These are phyloP conservation scores for Anas platyrhynchos DNA, from an alignment of 2,113 vertebrate species.

Conservation along the genomic window DNA sequence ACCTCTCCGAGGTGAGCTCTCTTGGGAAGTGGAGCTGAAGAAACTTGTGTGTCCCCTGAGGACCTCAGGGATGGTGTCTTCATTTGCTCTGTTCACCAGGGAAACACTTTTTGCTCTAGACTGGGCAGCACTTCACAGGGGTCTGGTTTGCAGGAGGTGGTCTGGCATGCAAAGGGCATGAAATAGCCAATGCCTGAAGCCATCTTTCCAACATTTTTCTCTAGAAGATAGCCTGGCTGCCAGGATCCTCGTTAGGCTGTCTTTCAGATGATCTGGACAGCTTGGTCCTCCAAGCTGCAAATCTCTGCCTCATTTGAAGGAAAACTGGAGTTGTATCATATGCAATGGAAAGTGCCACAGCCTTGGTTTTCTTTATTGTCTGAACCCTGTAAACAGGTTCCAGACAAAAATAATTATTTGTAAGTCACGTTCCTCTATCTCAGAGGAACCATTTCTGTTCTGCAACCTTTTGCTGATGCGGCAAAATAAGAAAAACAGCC, in stretches of 20 bases:
- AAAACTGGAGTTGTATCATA: neutral
- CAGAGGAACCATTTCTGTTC: slow-evolving; percentile 46
- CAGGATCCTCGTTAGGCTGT: neutral
- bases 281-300: neutral
- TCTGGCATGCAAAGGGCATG: neutral
- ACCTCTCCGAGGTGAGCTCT: neutral
- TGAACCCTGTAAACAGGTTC: slow-evolving; percentile 30
- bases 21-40: neutral
- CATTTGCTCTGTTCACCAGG: neutral
- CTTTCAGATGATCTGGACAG: slow-evolving; percentile 13
- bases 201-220: neutral
- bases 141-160: neutral
- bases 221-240: neutral
- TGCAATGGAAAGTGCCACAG: neutral
- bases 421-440: slow-evolving; percentile 50
- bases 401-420: slow-evolving; percentile 55
- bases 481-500: slow-evolving; percentile 64
- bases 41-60: accelerated
- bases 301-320: slow-evolving; percentile 4
- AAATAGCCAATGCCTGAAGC: neutral
- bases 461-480: slow-evolving; percentile 59
- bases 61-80: neutral
- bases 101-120: neutral
- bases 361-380: slow-evolving; percentile 29
- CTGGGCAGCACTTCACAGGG: neutral